Percentiles rank a stretch among this genome's conserved stretches.
Evolutionary conservation across 2,888 invertebrate genomes (phyloP).

Genomic region (Mongoloraphidia duomilia): DNA sequence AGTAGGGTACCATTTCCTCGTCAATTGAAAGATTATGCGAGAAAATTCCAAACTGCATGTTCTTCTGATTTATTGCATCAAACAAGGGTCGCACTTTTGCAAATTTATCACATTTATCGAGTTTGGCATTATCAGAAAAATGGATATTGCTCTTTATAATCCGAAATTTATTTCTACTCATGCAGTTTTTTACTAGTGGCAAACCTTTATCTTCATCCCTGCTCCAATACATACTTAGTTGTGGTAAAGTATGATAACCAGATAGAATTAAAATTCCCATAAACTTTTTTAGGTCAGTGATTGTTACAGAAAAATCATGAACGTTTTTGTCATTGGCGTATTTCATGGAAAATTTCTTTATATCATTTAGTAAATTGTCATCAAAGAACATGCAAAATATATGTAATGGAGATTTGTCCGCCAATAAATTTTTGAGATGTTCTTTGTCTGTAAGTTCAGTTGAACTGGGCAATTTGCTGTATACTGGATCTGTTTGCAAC

Average conservation of each 20-base stretch:
- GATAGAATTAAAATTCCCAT: slow-evolving; percentile 6
- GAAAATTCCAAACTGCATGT: slow-evolving; percentile 16
- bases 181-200: slow-evolving; percentile 8
- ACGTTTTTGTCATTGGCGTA: slow-evolving; percentile 6
- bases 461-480: slow-evolving; percentile 7
- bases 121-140: slow-evolving; percentile 12
- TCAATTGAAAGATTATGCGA: slow-evolving; percentile 17
- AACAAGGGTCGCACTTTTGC: slow-evolving; percentile 16
- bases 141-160: slow-evolving; percentile 16
- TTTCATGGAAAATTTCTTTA: slow-evolving; percentile 8
- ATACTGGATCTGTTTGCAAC: background rate
- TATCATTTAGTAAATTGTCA: slow-evolving; percentile 7
- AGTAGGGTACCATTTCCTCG: slow-evolving; percentile 16
- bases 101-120: slow-evolving; percentile 18
- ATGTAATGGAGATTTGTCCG: slow-evolving; percentile 11
- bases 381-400: slow-evolving; percentile 11
- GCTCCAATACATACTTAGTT: slow-evolving; percentile 6
- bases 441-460: slow-evolving; percentile 5
- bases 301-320: slow-evolving; percentile 4
- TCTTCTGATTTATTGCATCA: slow-evolving; percentile 15
- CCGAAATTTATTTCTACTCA: slow-evolving; percentile 11
- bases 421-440: slow-evolving; percentile 8
- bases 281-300: slow-evolving; percentile 1
- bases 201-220: slow-evolving; percentile 10
- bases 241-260: slow-evolving; percentile 7